These are phyloP conservation scores for Taphrorychus bicolor DNA, from an alignment of 2,888 invertebrate species.

Conservation along the genomic window DNA sequence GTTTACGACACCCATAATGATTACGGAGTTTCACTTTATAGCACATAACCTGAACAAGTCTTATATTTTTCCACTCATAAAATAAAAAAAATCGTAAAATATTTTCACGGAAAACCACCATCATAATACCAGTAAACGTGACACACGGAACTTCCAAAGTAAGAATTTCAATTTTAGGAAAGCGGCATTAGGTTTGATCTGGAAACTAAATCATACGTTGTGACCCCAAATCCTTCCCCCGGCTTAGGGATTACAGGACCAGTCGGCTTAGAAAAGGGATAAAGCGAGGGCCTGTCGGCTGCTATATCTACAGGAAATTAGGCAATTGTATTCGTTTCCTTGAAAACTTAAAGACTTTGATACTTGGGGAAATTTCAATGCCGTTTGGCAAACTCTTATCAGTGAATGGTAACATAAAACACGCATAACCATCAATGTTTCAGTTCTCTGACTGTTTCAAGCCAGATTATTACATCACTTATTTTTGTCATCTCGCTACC, in stretches of 20 bases:
- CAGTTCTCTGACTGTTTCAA: no score
- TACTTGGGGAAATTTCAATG: slow-evolving; percentile 22
- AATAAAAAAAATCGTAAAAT: no score
- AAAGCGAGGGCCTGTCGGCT: slow-evolving; percentile 34
- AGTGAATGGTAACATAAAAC: no score
- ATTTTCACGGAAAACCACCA: background rate
- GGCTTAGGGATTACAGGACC: slow-evolving; percentile 36
- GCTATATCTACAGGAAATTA: slow-evolving; percentile 39
- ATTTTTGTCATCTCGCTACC: no score
- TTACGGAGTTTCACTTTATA: background rate
- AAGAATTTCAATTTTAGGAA: slow-evolving; percentile 40
- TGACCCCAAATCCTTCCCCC: slow-evolving; percentile 36
- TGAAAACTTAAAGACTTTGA: slow-evolving; percentile 29
- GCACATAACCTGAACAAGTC: no score
- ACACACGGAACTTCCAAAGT: slow-evolving; percentile 23
- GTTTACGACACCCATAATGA: background rate
- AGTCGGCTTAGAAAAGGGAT: slow-evolving; percentile 36
- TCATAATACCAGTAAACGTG: background rate
- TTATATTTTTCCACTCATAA: no score
- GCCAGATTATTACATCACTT: no score
- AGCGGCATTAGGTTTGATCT: slow-evolving; percentile 37
- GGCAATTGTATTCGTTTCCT: slow-evolving; percentile 37
- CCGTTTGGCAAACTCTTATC: slow-evolving; percentile 12
- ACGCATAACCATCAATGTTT: no score
- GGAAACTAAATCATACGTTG: slow-evolving; percentile 41